Evolutionary conservation across 2,113 vertebrate species (phyloP).

Genomic region (Gadus chalcogrammus): DNA sequence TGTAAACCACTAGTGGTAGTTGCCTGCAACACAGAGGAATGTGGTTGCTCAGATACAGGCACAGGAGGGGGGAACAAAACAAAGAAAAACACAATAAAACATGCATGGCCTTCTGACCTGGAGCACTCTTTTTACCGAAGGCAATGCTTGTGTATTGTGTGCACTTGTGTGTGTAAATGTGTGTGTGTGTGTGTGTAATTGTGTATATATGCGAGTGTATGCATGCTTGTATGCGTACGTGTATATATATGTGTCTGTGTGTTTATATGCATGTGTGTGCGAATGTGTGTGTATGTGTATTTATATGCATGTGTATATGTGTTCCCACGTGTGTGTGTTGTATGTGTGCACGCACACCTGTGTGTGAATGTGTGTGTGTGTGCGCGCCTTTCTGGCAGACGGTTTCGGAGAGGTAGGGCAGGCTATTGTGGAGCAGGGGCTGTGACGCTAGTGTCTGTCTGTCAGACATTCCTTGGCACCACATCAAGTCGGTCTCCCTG

Average conservation of each 20-base stretch:
- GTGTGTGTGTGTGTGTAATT: too few relatives aligned
- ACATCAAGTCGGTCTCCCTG: slow-evolving; percentile 20
- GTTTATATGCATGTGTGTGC: too few relatives aligned
- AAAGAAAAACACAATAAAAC: slow-evolving; percentile 60
- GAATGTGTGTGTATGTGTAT: too few relatives aligned
- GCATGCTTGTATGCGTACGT: slow-evolving; percentile 20
- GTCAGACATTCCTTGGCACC: slow-evolving; percentile 8
- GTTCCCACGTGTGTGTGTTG: neutral
- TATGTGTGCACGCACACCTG: slow-evolving; percentile 11
- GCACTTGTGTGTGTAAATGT: too few relatives aligned
- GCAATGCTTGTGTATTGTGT: too few relatives aligned
- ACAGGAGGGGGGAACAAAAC: slow-evolving; percentile 35
- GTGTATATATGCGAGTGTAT: neutral
- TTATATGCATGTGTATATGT: too few relatives aligned
- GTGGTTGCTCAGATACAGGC: slow-evolving; percentile 59
- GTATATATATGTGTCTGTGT: slow-evolving; percentile 3
- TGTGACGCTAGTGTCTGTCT: neutral
- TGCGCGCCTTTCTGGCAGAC: neutral
- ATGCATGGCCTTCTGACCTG: slow-evolving; percentile 50
- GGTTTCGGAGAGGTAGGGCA: slow-evolving; percentile 31
- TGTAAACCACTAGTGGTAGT: slow-evolving; percentile 24
- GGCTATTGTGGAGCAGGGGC: slow-evolving; percentile 2
- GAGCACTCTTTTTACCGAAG: neutral
- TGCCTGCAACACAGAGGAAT: slow-evolving; percentile 21
- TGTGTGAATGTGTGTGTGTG: slow-evolving; percentile 4